phyloP scores from a whole-genome alignment of 2,888 invertebrate genomes.

The Griposia aprilina region DNA sequence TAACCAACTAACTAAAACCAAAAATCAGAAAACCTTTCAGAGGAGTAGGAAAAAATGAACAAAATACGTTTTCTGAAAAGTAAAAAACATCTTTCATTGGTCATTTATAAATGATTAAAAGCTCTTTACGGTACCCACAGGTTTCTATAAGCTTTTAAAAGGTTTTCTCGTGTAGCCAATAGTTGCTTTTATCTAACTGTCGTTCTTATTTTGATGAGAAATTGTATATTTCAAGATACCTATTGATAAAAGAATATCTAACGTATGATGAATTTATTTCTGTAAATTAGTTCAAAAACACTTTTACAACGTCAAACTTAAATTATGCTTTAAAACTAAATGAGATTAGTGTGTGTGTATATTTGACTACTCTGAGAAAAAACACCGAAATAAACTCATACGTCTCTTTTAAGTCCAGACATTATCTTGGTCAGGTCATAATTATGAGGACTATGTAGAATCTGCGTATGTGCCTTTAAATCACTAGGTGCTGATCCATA shows the following conservation, averaged over 20 bases:
- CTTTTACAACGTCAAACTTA: background rate
- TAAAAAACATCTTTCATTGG: background rate
- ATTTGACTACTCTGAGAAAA: too few species aligned
- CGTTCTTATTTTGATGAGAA: background rate
- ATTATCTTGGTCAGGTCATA: background rate
- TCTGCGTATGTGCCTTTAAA: background rate
- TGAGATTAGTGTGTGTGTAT: background rate
- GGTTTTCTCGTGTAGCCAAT: background rate
- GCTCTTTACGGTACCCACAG: background rate
- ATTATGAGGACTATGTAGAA: background rate
- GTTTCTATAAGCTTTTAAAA: slow-evolving; percentile 10
- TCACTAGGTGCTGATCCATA: background rate
- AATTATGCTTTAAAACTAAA: background rate
- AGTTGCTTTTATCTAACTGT: background rate
- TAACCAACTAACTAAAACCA: background rate
- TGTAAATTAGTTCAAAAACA: background rate
- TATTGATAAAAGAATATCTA: background rate
- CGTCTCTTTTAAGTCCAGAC: background rate
- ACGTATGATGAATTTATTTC: background rate
- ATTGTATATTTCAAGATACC: background rate
- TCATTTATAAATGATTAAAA: background rate
- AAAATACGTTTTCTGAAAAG: background rate
- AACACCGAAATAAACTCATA: background rate
- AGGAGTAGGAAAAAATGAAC: background rate
- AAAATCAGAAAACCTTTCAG: background rate